phyloP scores from a whole-genome alignment of 1,140 invertebrate genomes.

The Leptinotarsa defecta region DNA sequence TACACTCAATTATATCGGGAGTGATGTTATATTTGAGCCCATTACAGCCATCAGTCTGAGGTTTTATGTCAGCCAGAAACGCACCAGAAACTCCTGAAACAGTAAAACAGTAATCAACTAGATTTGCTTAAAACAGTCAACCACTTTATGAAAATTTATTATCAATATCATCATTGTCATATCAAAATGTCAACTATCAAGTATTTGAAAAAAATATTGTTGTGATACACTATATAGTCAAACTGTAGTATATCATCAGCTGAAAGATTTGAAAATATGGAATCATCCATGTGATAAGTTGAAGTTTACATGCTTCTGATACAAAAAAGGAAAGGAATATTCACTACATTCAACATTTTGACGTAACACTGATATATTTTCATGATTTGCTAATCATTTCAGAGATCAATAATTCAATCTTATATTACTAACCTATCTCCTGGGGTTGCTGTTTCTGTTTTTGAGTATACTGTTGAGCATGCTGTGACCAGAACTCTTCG shows the following conservation, averaged over 20 bases:
- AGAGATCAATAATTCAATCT: neutral
- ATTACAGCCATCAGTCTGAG: conserved; percentile 96
- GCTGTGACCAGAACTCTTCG: conserved; percentile 95
- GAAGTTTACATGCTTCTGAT: too few relatives aligned
- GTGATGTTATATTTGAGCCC: conserved; percentile 97
- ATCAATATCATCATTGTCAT: too few relatives aligned
- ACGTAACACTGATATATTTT: neutral
- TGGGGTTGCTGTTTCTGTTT: conserved; percentile 73
- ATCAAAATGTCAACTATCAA: too few relatives aligned
- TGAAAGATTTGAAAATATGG: too few relatives aligned
- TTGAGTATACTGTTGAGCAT: conserved; percentile 77
- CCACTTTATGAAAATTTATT: too few relatives aligned
- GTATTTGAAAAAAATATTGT: too few relatives aligned
- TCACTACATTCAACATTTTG: neutral
- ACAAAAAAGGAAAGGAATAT: too few relatives aligned
- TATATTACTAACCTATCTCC: conserved; percentile 71
- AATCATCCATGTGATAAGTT: too few relatives aligned
- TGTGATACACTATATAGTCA: too few relatives aligned
- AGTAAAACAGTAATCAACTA: conserved; percentile 30
- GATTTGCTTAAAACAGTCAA: neutral
- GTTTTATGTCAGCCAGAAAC: conserved; percentile 92
- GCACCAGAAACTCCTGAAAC: conserved; percentile 78
- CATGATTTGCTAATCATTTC: neutral
- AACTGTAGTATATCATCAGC: too few relatives aligned
- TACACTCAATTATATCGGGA: conserved; percentile 94